Evolutionary conservation across 2,888 invertebrate species (phyloP).

Genomic region (Volucella inflata): DNA sequence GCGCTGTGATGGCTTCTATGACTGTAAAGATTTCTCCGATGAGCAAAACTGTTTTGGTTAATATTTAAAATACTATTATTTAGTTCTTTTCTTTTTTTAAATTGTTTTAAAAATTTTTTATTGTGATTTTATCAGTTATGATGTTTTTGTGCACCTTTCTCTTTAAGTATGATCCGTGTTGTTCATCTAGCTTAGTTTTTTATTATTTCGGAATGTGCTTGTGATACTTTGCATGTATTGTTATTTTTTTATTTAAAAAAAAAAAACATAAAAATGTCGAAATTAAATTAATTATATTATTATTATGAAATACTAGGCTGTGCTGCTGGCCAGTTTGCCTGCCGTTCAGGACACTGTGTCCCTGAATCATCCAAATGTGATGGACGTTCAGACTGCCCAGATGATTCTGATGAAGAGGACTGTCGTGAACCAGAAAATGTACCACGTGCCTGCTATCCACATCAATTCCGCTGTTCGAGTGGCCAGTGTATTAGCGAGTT

Average conservation of each 20-base stretch:
- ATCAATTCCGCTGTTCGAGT: slow-evolving; percentile 82
- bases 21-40: slow-evolving; percentile 95
- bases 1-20: slow-evolving; percentile 95
- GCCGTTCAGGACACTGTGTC: slow-evolving; percentile 88
- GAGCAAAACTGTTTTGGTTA: slow-evolving; percentile 92
- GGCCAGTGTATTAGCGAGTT: slow-evolving; percentile 81
- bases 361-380: slow-evolving; percentile 87
- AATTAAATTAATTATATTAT: slow-evolving; percentile 18
- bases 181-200: background rate
- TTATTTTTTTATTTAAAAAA: background rate
- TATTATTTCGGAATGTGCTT: slow-evolving; percentile 28
- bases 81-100: slow-evolving; percentile 59
- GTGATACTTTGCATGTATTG: slow-evolving; percentile 29
- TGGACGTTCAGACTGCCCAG: slow-evolving; percentile 86
- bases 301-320: slow-evolving; percentile 85
- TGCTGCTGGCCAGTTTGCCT: slow-evolving; percentile 87
- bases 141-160: slow-evolving; percentile 30
- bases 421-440: slow-evolving; percentile 83
- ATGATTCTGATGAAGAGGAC: slow-evolving; percentile 88
- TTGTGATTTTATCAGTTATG: slow-evolving; percentile 47
- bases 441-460: slow-evolving; percentile 78
- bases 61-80: slow-evolving; percentile 76
- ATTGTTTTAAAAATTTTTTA: slow-evolving; percentile 61
- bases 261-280: background rate
- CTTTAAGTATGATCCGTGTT: background rate